phyloP scores from a whole-genome alignment of 2,888 invertebrate species.

The Drosophila putrida region DNA sequence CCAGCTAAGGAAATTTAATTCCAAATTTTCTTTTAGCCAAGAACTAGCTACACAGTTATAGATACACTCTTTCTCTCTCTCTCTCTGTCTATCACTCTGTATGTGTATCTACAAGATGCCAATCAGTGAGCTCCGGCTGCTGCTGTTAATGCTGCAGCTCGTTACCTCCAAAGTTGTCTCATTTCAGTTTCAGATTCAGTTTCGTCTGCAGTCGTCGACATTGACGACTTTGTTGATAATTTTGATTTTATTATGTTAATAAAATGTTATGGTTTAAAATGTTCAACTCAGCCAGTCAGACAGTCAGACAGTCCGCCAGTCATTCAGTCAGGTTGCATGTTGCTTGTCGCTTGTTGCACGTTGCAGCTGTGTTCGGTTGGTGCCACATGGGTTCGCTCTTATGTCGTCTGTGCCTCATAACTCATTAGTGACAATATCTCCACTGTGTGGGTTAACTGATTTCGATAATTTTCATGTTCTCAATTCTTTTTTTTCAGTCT shows the following conservation, averaged over 20 bases:
- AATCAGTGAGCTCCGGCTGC: conserved; percentile 63
- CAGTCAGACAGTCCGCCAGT: conserved; percentile 15
- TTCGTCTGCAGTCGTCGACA: conserved; percentile 62
- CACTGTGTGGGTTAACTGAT: conserved; percentile 77
- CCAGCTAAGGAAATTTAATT: conserved; percentile 41
- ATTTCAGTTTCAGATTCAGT: conserved; percentile 70
- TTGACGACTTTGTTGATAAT: conserved; percentile 83
- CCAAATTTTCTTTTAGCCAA: conserved; percentile 31
- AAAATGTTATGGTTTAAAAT: conserved; percentile 84
- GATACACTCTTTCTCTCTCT: not conserved
- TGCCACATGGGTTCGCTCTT: conserved; percentile 58
- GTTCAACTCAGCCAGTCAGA: conserved; percentile 57
- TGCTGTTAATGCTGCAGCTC: conserved; percentile 46
- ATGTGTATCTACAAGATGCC: conserved; percentile 54
- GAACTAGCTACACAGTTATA: conserved; percentile 22
- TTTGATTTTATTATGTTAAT: conserved; percentile 84
- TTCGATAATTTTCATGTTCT: conserved; percentile 73
- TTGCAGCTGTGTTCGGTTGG: conserved; percentile 27
- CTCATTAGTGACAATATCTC: conserved; percentile 82
- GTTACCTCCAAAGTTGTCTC: conserved; percentile 76
- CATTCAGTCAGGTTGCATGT: conserved; percentile 47
- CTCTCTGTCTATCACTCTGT: too few relatives aligned
- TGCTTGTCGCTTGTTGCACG: conserved; percentile 12
- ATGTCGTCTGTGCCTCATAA: conserved; percentile 81
- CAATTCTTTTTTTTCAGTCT: conserved; percentile 7